Base-by-base conservation (phyloP, 2,113 vertebrate genomes). In the Tragelaphus imberbis region DNA sequence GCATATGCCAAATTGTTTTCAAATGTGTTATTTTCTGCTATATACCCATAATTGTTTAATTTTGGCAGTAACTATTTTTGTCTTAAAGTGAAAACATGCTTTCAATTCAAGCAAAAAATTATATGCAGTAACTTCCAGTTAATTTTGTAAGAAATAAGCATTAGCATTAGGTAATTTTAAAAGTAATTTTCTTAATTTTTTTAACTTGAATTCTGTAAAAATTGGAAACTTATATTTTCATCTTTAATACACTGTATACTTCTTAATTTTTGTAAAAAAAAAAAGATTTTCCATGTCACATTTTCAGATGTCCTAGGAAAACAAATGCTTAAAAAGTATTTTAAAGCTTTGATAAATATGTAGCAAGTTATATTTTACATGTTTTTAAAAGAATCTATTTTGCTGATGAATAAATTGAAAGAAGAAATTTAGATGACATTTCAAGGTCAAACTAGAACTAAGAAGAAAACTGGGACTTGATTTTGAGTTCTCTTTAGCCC, bases 31-130 rank as follows among this genome's bases (percentile, higher is more conserved):
- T 94, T 97, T 92, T 91, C 58, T 96, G 63, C 61, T 84, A 9
- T 95, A 55, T 93, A 81, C 25, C 19, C 93, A 87, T 88, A 84
- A 56, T 44, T 92, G 51, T 95, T 79, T 96, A 88, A 96, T 89
- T 97, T 93, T 84, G 49, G 82, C 79, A 93, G 56, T 63, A 56
- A 87, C 36, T 91, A 36, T 95, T 97, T 97, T 96, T 93, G 63
- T 94, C 58, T 95, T 97, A 84, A 94, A 97, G 56, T 84, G 89
- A 94, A 97, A 96, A 93, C 65, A 84, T 84, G 89, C 89, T 87
- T 97, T 63, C 23, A 90, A 49, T 55, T 92, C 16, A 68, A 97
- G 53, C 53, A 75, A 85, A 93, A 92, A 89, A 80, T 19, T 28
- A 79, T 87, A 63, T 82, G 21, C 3, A 49, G 28, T 89, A 79